Base-by-base conservation (phyloP, 1,140 invertebrate species). In the Ceratoteleas bidentatus region DNA sequence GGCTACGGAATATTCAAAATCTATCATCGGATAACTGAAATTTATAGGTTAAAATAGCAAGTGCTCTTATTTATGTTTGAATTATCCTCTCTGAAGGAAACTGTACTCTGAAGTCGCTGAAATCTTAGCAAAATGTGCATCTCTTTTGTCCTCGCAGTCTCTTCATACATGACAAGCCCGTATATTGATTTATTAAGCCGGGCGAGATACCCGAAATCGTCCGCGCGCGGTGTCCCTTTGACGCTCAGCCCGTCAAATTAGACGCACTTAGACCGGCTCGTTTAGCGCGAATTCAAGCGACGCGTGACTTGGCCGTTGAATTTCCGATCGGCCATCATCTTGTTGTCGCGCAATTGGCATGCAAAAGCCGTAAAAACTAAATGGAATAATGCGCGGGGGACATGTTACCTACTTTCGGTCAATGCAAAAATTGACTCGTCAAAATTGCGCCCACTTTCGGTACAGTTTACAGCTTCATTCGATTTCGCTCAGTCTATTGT, bases 261-360 rank as follows among this genome's bases (percentile, higher is more conserved):
- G 75, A 76, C 66, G 15, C 62, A 75, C 81, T 83, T 78, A 72
- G 81, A 72, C 75, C 32, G 81, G 65, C 58, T 75, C 81, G 66
- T 83, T 76, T 75, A 76, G 49, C 72, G 56, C 72, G 53, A 75
- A 83, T 78, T 83, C 72, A 75, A 76, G 47, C 49, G 81, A 79
- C 81, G 81, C 81, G 81, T 79, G 81, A 76, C 81, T 83, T 60
- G 80, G 53, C 14, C 62, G 74, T 74, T 74, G 62, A 72, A 82
- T 66, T 77, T 56, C 33, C 69, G 69, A 77, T 77, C 68, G 58
- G 65, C 79, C 40, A 73, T 77, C 81, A 78, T 78, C 74, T 75
- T 70, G 65, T 75, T 82, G 80, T 77, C 74, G 54, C 62, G 57
- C 74, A 68, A 82, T 82, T 77, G 56, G 74, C 69, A 82, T 82